Base-by-base conservation (phyloP, 2,113 vertebrate genomes). In the Datnioides undecimradiatus region DNA sequence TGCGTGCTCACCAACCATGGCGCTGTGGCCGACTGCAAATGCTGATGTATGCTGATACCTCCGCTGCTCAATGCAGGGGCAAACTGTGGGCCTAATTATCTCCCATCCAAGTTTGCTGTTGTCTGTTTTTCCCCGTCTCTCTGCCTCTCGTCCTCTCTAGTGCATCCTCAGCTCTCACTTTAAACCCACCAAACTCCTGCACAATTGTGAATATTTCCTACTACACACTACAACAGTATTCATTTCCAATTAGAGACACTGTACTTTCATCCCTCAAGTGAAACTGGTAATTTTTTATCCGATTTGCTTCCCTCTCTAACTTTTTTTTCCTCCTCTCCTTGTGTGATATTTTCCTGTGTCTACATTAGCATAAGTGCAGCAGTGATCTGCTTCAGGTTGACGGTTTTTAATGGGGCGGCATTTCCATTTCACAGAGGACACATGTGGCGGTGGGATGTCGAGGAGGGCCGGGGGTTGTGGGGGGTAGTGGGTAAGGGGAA, bases 361-460 rank as follows among this genome's bases (percentile, higher is more conserved):
- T 88, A 95, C 91, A 94, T 94, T 94, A 93, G 89, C 92, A 94
- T 94, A 95, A 94, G 93, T 93, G 89, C 85, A 86, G 78, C 76
- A 85, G 70, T 90, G 87, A 93, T 89, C 90, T 87, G 84, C 88
- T 85, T 86, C 88, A 90, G 83, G 91, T 93, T 92, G 90, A 83
- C 78, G 65, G 41, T 89, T 93, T 93, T 93, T 92, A 94, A 93
- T 94, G 87, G 93, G 78, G 75, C 54, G 16, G 74, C 80, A 94
- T 95, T 94, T 93, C 89, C 93, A 95, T 93, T 94, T 95, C 94
- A 94, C 91, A 94, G 90, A 87, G 90, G 90, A 92, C 86, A 85
- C 88, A 85, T 90, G 90, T 83, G 91, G 90, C 13, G 83, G 87
- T 77, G 78, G 79, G 88, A 82, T 84, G 82, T 84, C 16, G 65